Evolutionary conservation across 2,888 invertebrate genomes (phyloP), one percentile per base, ranked within the genome.

Genomic region (Platycheirus albimanus): DNA sequence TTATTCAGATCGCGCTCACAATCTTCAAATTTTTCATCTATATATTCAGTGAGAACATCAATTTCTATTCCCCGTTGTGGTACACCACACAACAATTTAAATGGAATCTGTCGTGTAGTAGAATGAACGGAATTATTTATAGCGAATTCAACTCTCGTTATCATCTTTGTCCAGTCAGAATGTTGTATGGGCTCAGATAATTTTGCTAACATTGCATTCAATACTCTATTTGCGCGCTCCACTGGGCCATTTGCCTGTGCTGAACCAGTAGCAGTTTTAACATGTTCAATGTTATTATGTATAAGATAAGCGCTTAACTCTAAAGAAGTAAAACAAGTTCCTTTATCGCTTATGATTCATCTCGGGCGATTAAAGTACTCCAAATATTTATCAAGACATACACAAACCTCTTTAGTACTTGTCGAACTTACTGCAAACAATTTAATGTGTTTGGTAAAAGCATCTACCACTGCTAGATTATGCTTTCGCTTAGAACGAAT

Each of bases 181-280:
- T 33, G 33, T 33, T 33, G 33, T 33, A 33, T 33, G n/a, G n/a
- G n/a, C n/a, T n/a, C n/a, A n/a, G n/a, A n/a, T n/a, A n/a, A n/a
- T n/a, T n/a, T n/a, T n/a, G 3, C 1, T 8, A 11, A 11, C 7
- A 33, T 3, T 11, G 33, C 7, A 10, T 33, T 33, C 33, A 8
- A 33, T 33, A 8, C 33, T 11, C 10, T 33, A 8, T 33, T 33
- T 11, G 10, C 33, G 2, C 71, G 13, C 54, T 78, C 64, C 3
- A 78, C 61, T 33, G 88, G 88, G 0, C 88, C 88, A 67, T 88
- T 88, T 0, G 87, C 85, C 36, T 87, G 77, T 0, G 87, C 87
- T 0, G 85, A 85, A 6, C 76, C 86, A 0, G 86, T 78, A 3
- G 88, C 87, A 2, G 88, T 85, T 47, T 85, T 66, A 19, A 87